Evolutionary conservation across 2,797 vertebrate species (phyloP).

Genomic region (Hyperoplus immaculatus): DNA sequence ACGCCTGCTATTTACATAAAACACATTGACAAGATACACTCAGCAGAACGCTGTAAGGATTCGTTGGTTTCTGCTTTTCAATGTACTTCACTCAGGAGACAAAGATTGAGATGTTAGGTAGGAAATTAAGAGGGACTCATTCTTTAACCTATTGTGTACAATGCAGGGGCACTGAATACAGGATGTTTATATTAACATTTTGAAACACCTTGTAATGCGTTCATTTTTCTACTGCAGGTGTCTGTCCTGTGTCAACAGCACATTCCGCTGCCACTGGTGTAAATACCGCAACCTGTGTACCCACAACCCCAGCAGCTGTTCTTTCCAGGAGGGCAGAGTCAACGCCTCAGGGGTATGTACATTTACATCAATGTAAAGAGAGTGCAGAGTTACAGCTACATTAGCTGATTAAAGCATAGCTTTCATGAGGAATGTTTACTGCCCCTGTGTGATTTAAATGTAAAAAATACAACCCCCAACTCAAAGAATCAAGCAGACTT

Average conservation of each 20-base stretch:
- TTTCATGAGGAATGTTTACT: conserved; percentile 18
- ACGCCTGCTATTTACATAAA: conserved; percentile 29
- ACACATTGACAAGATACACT: conserved; percentile 33
- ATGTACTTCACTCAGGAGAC: conserved; percentile 16
- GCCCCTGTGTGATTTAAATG: conserved; percentile 7
- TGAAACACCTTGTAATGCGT: conserved; percentile 1
- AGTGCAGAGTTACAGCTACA: conserved; percentile 16
- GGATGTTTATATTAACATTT: not conserved
- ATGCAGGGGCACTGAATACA: conserved; percentile 1
- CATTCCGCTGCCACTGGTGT: conserved; percentile 97
- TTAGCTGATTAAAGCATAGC: conserved; percentile 43
- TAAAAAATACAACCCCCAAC: not conserved
- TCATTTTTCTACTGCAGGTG: conserved; percentile 84
- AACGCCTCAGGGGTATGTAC: conserved; percentile 90
- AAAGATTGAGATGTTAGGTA: conserved; percentile 15
- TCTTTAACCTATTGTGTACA: not conserved
- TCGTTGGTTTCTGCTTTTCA: conserved; percentile 35
- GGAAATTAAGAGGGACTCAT: conserved; percentile 3
- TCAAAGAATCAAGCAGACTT: conserved; percentile 10
- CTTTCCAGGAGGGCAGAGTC: conserved; percentile 96
- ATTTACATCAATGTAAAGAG: conserved; percentile 1
- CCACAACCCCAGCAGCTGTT: conserved; percentile 95
- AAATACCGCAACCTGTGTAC: conserved; percentile 98
- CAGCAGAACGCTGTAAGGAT: conserved; percentile 34
- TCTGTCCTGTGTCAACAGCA: conserved; percentile 95